These are phyloP conservation scores for Synergus japonicus DNA, from an alignment of 2,888 invertebrate species.

Conservation along the genomic window DNA sequence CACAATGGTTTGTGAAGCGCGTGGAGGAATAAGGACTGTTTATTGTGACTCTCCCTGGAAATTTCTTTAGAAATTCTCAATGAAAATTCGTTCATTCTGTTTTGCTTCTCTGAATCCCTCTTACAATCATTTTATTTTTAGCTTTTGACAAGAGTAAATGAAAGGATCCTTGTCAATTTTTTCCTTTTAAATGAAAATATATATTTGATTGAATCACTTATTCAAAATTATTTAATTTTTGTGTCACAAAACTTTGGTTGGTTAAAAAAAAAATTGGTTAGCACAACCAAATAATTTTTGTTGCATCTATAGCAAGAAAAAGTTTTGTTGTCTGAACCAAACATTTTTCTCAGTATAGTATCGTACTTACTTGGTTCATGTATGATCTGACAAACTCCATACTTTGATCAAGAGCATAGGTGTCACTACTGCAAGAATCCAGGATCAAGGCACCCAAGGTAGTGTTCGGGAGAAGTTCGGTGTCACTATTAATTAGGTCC, in stretches of 20 bases:
- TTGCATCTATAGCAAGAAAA: no score
- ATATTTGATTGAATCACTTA: not conserved
- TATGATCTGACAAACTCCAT: constrained; percentile 83
- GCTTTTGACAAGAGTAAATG: not conserved
- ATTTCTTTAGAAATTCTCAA: not conserved
- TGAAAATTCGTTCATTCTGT: not conserved
- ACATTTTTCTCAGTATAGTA: no score
- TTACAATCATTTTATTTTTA: not conserved
- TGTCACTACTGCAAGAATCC: constrained; percentile 81
- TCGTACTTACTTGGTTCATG: constrained; percentile 78
- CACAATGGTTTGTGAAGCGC: not conserved
- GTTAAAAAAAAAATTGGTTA: no score
- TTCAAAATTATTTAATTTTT: not conserved
- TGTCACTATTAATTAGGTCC: constrained; percentile 82
- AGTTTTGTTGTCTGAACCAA: no score
- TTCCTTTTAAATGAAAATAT: not conserved
- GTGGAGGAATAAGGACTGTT: not conserved
- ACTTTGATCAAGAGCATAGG: constrained; percentile 84
- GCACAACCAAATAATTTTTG: no score
- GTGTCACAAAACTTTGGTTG: not conserved
- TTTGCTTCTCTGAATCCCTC: not conserved
- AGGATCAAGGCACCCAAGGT: constrained; percentile 77
- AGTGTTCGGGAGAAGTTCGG: constrained; percentile 81
- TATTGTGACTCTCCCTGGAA: not conserved
- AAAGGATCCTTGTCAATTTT: not conserved